Base-by-base conservation (phyloP, 1,140 invertebrate species). In the Drosophila ogumai region DNA sequence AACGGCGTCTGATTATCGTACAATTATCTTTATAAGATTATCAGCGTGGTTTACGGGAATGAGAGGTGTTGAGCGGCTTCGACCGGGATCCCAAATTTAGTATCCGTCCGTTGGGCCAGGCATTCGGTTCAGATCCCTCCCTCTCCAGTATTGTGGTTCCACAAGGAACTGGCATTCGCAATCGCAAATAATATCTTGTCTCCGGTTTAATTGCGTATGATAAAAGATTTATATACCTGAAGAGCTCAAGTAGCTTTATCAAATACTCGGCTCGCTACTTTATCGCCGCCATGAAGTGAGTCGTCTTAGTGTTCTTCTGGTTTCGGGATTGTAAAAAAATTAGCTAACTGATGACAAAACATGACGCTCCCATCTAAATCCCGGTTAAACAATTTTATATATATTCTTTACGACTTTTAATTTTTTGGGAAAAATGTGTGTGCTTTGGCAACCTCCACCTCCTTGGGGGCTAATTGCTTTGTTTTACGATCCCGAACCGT, bases 181-280 rank as follows among this genome's bases (percentile, higher is more conserved):
- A 47, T 32, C 57, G 44, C 41, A 50, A 32, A 41, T 17, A 56
- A 56, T 31, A 63, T 52, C 41, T 76, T 67, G 61, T 75, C 44
- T 55, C 32, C 13, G 17, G 25, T n/a, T 68, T 68, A 76, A 68
- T 68, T 47, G 49, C 41, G 69, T 76, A 63, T 73, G 55, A 80
- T 87, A 87, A 82, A 88, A 78, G 76, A 87, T 87, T 88, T 86
- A 86, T 79, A 50, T 41, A 41, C 56, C 44, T 22, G 25, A 3
- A 40, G 32, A 44, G 49, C 50, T 52, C 44, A 50, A 67, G 84
- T 88, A 87, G 79, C 79, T 76, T 85, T 75, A 72, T 56, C 81
- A 85, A 84, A 80, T 64, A 82, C 34, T 47, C 31, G 47, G 41
- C 19, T 43, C 32, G 60, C 72, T 68, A 54, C 56, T 58, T 79